Evolutionary conservation across 2,113 vertebrate genomes (phyloP).

Genomic region (Nicator chloris): DNA sequence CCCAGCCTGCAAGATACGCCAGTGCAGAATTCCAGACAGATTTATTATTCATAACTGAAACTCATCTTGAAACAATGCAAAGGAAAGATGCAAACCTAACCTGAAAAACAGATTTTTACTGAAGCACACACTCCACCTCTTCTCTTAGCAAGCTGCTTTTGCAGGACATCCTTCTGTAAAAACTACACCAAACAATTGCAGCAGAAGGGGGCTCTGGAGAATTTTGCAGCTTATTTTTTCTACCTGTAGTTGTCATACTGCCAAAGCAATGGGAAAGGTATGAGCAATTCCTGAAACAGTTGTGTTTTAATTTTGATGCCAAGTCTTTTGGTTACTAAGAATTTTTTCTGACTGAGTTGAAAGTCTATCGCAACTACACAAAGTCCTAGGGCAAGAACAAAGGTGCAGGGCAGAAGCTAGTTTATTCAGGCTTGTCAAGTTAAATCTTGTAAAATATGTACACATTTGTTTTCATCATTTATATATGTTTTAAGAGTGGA

Average conservation of each 20-base stretch:
- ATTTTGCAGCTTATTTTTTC: not conserved
- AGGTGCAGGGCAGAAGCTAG: slow-evolving; percentile 53
- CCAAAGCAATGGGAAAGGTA: slow-evolving; percentile 35
- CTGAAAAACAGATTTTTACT: not conserved
- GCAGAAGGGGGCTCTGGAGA: not conserved
- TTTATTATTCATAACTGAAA: slow-evolving; percentile 2
- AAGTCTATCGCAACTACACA: slow-evolving; percentile 40
- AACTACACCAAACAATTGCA: not conserved
- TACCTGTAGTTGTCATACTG: slow-evolving; percentile 8
- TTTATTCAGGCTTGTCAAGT: slow-evolving; percentile 64
- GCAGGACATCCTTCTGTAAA: not conserved
- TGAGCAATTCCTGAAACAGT: slow-evolving; percentile 45
- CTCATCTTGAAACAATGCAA: not conserved
- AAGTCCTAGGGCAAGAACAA: slow-evolving; percentile 65
- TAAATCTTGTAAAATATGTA: slow-evolving; percentile 65
- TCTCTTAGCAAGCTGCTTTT: not conserved
- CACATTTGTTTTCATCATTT: slow-evolving; percentile 55
- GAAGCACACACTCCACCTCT: not conserved
- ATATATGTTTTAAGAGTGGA: not conserved
- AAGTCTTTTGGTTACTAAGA: slow-evolving; percentile 39
- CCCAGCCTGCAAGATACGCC: not conserved
- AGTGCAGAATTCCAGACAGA: not conserved
- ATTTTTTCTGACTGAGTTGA: slow-evolving; percentile 45
- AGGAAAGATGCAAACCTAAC: not conserved
- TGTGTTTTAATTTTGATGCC: slow-evolving; percentile 43